phyloP scores from a whole-genome alignment of 2,888 invertebrate species.

The Lumbricus terrestris region DNA sequence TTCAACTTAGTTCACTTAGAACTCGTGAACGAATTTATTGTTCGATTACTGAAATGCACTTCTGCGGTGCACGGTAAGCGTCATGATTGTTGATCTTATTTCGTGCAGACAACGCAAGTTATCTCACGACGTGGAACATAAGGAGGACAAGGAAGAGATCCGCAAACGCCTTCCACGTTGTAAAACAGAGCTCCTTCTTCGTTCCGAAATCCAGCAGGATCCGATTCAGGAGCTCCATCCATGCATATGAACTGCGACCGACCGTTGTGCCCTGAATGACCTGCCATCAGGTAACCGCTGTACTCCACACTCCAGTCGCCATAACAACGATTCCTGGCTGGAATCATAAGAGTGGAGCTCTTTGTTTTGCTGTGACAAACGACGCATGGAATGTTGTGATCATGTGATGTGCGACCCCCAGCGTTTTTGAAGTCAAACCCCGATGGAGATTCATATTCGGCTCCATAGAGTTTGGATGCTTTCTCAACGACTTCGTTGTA shows the following conservation, averaged over 20 bases:
- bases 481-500: not conserved
- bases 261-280: constrained; percentile 13
- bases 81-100: not conserved
- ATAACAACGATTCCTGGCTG: constrained; percentile 5
- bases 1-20: no score
- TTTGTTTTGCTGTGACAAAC: constrained; percentile 28
- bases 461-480: constrained; percentile 28
- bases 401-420: not conserved
- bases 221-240: constrained; percentile 36
- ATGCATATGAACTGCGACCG: constrained; percentile 32
- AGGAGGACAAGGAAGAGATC: constrained; percentile 42
- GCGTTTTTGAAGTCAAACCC: not conserved
- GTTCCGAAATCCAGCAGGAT: constrained; percentile 31
- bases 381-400: constrained; percentile 39
- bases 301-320: not conserved
- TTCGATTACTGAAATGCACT: no score
- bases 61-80: not conserved
- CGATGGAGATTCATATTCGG: constrained; percentile 27
- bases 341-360: not conserved
- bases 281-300: constrained; percentile 33
- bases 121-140: constrained; percentile 38
- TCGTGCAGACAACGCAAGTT: constrained; percentile 42
- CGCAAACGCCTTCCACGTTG: constrained; percentile 37
- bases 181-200: constrained; percentile 25
- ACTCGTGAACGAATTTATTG: no score